Evolutionary conservation across 2,113 vertebrate genomes (phyloP).

Genomic region (Eudyptes chrysolophus): DNA sequence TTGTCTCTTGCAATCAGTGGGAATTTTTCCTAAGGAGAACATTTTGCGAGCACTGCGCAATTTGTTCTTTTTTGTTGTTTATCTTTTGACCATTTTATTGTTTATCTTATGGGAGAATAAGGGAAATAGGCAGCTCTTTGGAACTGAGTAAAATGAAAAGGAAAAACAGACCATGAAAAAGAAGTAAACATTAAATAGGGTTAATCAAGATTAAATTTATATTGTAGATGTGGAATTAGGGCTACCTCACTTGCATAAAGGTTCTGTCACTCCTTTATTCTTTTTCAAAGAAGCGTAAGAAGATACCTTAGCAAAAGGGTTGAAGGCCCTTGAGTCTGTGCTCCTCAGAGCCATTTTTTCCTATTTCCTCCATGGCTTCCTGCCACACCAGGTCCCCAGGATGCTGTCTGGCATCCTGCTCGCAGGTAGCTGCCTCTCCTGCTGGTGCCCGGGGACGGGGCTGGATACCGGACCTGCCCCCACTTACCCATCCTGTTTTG

Average conservation of each 20-base stretch:
- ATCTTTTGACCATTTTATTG: not conserved
- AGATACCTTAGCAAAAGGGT: not conserved
- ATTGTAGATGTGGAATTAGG: not conserved
- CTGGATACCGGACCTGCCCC: fast-evolving
- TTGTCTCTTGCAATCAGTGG: conserved; percentile 33
- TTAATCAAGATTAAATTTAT: not conserved
- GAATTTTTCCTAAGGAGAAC: conserved; percentile 27
- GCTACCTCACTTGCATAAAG: not conserved
- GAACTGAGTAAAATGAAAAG: not conserved
- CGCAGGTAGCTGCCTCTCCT: not conserved
- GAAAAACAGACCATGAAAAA: not conserved
- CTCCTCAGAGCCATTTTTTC: not conserved
- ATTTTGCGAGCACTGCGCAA: not conserved
- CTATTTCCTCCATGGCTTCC: not conserved
- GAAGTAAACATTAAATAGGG: not conserved
- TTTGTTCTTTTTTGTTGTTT: not conserved
- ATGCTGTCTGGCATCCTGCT: not conserved
- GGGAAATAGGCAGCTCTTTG: not conserved
- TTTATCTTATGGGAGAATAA: not conserved
- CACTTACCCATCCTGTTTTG: fast-evolving
- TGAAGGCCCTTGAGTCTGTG: not conserved
- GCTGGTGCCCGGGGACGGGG: not conserved
- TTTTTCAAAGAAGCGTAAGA: not conserved
- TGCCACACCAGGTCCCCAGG: too few species aligned
- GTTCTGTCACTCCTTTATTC: not conserved